phyloP scores from a whole-genome alignment of 1,140 invertebrate genomes.

The Bemisia tabaci region DNA sequence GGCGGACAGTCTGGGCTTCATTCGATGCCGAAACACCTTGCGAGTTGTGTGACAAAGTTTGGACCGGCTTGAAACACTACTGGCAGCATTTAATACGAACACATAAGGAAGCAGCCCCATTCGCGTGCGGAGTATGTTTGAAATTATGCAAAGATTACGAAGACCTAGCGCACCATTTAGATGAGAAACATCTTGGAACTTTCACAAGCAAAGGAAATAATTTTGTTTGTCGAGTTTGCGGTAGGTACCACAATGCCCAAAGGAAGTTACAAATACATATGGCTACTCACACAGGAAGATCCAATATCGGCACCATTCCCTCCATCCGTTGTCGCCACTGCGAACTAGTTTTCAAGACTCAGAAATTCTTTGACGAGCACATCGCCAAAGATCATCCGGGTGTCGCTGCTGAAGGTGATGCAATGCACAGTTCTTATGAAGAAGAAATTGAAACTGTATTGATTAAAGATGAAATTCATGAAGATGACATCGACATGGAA shows the following conservation, averaged over 20 bases:
- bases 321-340: constrained; percentile 11
- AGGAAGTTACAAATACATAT: constrained; percentile 41
- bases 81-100: constrained; percentile 48
- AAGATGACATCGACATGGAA: background rate
- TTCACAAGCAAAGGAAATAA: constrained; percentile 40
- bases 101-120: constrained; percentile 40
- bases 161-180: constrained; percentile 38
- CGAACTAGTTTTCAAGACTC: constrained; percentile 10
- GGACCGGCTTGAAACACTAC: constrained; percentile 44
- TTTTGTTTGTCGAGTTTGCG: constrained; percentile 44
- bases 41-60: constrained; percentile 43
- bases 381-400: constrained; percentile 5
- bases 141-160: constrained; percentile 39
- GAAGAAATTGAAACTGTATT: constrained; percentile 5
- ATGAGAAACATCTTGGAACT: constrained; percentile 35
- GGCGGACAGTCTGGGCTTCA: constrained; percentile 9
- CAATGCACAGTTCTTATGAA: background rate
- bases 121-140: constrained; percentile 44
- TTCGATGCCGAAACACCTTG: constrained; percentile 26
- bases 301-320: background rate
- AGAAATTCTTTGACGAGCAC: constrained; percentile 11
- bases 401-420: constrained; percentile 1
- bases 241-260: constrained; percentile 43
- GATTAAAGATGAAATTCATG: background rate
- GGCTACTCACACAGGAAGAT: constrained; percentile 38